Percentiles rank a stretch among this genome's conserved stretches.
Evolutionary conservation across 2,113 vertebrate species (phyloP).

Genomic region (Morone chrysops): DNA sequence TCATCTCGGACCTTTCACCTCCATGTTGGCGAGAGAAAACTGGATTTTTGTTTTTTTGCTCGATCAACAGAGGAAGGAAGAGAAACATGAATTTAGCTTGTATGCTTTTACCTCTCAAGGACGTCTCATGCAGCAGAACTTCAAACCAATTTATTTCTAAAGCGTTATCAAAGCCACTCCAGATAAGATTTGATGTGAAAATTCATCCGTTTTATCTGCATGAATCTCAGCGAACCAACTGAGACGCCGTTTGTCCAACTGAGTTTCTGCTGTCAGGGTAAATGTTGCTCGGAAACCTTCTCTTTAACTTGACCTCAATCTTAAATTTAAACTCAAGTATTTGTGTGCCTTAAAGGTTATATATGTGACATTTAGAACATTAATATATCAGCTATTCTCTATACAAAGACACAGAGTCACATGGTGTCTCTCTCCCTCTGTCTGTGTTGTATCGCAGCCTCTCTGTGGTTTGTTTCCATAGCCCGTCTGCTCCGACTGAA

Average conservation of each 20-base stretch:
- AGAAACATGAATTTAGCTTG: neutral
- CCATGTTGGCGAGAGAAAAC: neutral
- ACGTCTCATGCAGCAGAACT: conserved; percentile 11
- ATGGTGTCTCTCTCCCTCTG: too few species aligned
- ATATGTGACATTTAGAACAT: too few species aligned
- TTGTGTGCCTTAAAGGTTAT: too few species aligned
- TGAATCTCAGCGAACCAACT: neutral
- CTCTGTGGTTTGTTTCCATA: too few species aligned
- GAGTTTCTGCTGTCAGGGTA: neutral
- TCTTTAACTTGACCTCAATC: too few species aligned
- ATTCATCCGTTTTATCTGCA: conserved; percentile 20
- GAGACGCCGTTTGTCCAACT: conserved; percentile 3
- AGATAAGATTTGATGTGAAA: conserved; percentile 22
- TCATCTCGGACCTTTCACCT: conserved; percentile 9
- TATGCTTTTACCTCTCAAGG: conserved; percentile 34
- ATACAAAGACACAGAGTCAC: too few species aligned
- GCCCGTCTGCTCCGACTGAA: too few species aligned
- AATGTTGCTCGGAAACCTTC: too few species aligned
- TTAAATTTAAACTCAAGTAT: too few species aligned
- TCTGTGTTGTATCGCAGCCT: too few species aligned
- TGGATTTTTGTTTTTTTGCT: neutral
- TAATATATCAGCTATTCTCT: too few species aligned
- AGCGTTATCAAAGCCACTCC: conserved; percentile 16
- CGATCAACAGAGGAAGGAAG: neutral
- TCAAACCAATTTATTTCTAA: conserved; percentile 33